These are phyloP conservation scores for Limenitis camilla DNA, from an alignment of 2,888 invertebrate species.

Conservation along the genomic window DNA sequence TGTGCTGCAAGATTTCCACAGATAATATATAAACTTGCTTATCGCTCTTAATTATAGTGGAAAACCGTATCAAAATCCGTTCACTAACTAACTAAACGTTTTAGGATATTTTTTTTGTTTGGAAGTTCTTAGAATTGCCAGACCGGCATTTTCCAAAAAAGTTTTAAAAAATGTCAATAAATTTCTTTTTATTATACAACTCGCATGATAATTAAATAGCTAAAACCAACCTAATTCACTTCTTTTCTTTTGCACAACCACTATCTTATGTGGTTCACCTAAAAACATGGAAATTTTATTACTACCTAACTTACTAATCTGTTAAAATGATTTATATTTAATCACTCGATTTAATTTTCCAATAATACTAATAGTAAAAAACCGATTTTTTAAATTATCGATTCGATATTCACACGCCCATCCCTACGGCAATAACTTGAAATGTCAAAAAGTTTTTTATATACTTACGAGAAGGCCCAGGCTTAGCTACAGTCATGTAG, in stretches of 20 bases:
- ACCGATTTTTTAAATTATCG: background rate
- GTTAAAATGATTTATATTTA: background rate
- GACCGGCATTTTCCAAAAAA: too few species aligned
- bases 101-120: too few species aligned
- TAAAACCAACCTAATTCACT: slow-evolving; percentile 5
- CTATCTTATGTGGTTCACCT: slow-evolving; percentile 3
- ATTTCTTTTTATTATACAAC: background rate
- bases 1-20: too few species aligned
- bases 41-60: too few species aligned
- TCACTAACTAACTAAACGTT: too few species aligned
- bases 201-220: background rate
- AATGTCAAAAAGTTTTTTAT: background rate
- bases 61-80: too few species aligned
- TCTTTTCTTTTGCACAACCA: slow-evolving; percentile 5
- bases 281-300: background rate
- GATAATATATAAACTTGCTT: too few species aligned
- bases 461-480: slow-evolving; percentile 3
- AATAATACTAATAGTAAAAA: background rate
- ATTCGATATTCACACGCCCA: background rate
- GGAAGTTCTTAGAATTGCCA: too few species aligned
- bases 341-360: too few species aligned
- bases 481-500: background rate
- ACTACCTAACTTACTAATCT: background rate
- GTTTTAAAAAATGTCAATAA: too few species aligned
- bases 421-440: too few species aligned